phyloP scores from a whole-genome alignment of 2,888 invertebrate species.

The Calameuta idolon region DNA sequence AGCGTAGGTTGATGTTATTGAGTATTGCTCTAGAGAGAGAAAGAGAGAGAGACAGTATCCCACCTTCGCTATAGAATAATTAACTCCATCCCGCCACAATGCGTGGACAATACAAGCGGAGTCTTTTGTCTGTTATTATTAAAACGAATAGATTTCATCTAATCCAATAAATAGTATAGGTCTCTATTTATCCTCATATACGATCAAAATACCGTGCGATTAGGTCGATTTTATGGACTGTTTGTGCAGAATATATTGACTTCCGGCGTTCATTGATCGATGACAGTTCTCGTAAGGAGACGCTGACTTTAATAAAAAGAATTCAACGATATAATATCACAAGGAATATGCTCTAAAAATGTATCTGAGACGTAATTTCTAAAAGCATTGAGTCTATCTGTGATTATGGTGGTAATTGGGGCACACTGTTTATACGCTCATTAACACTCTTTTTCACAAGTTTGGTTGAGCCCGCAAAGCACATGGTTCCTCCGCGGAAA shows the following conservation, averaged over 20 bases:
- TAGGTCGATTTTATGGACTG: background rate
- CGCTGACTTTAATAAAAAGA: background rate
- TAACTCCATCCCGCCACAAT: background rate
- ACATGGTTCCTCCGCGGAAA: background rate
- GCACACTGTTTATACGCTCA: background rate
- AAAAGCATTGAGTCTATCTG: background rate
- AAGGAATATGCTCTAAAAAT: background rate
- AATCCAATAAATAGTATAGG: background rate
- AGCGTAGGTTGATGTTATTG: background rate
- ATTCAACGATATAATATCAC: background rate
- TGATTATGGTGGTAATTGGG: background rate
- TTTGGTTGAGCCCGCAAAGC: background rate
- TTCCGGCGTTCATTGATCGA: background rate
- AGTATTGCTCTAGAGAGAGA: background rate
- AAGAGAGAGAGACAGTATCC: background rate
- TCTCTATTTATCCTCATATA: background rate
- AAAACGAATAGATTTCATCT: background rate
- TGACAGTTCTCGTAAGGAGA: background rate
- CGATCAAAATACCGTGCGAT: background rate
- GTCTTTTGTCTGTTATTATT: background rate
- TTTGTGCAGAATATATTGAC: background rate
- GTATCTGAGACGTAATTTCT: background rate
- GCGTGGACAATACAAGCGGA: background rate
- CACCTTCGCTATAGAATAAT: background rate
- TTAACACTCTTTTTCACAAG: background rate